Conservation (phyloP, 2,888 invertebrate genomes). For the Platynereis dumerilii region DNA sequence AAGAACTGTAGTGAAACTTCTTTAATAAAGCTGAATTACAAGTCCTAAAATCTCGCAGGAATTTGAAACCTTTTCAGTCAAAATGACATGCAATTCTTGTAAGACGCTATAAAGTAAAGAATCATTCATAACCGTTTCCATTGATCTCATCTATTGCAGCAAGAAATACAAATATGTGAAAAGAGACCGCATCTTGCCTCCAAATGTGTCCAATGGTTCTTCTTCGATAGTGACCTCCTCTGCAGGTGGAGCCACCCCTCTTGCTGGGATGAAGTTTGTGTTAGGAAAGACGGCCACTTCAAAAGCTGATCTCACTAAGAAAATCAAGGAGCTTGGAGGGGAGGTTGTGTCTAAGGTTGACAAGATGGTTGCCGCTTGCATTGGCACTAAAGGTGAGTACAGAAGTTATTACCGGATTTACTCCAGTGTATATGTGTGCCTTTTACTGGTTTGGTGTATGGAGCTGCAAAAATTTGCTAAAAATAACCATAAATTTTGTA, state of each 20-base stretch:
- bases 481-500: no score
- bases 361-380: conserved; percentile 75
- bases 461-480: no score
- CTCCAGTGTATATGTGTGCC: neutral
- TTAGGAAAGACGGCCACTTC: conserved; percentile 63
- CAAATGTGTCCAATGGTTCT: conserved; percentile 42
- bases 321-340: conserved; percentile 80
- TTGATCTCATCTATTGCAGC: conserved; percentile 53
- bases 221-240: conserved; percentile 47
- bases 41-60: no score
- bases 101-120: no score
- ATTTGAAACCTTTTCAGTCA: no score
- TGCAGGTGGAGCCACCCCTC: conserved; percentile 30
- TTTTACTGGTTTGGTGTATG: neutral
- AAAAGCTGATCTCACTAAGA: conserved; percentile 71
- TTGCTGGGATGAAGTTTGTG: conserved; percentile 81
- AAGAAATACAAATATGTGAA: conserved; percentile 64
- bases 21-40: no score
- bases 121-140: no score
- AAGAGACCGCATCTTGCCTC: conserved; percentile 57
- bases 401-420: no score
- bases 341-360: conserved; percentile 72
- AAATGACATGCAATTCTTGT: no score
- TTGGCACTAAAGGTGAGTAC: conserved; percentile 70
- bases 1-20: no score